phyloP scores from a whole-genome alignment of 1,140 invertebrate species.

The Camponotus vicinus region DNA sequence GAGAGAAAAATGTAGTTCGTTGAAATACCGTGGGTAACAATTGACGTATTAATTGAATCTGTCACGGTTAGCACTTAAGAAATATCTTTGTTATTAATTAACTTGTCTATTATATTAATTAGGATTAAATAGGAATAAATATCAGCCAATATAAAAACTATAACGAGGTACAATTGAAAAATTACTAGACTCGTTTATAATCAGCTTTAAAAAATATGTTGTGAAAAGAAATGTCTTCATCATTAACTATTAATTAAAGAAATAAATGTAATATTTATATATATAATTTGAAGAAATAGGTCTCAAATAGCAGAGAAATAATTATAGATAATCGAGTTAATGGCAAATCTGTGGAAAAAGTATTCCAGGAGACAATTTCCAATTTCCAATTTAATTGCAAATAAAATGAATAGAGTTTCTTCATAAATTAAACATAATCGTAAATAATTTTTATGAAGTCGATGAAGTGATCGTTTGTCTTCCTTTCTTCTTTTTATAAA shows the following conservation, averaged over 20 bases:
- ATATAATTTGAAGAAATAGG: neutral
- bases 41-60: slow-evolving; percentile 25
- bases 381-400: neutral
- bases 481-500: neutral
- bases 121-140: neutral
- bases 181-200: neutral
- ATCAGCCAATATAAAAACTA: neutral
- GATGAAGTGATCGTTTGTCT: neutral
- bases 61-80: neutral
- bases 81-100: neutral
- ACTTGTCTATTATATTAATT: neutral
- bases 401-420: neutral
- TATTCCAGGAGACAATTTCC: neutral
- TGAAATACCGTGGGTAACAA: neutral
- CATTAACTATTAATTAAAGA: neutral
- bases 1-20: slow-evolving; percentile 30
- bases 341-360: neutral
- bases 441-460: neutral
- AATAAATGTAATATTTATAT: neutral
- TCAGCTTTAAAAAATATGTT: neutral
- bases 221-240: neutral
- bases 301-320: neutral
- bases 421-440: neutral
- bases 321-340: neutral
- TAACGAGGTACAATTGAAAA: neutral